Conservation (phyloP, 2,797 vertebrate species). For the Vireo griseus region DNA sequence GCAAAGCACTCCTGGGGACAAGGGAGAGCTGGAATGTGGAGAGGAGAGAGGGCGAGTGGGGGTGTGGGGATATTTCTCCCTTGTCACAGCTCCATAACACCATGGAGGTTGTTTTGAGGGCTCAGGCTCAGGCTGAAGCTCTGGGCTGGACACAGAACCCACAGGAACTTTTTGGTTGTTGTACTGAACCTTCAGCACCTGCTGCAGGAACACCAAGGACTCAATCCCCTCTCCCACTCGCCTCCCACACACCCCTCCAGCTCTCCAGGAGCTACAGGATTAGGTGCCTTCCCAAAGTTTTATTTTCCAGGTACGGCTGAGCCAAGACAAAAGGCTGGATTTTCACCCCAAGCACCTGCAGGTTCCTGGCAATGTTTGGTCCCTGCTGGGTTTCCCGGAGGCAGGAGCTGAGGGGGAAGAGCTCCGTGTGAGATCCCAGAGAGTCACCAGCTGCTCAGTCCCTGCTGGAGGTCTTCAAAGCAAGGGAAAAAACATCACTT, state of each 20-base stretch:
- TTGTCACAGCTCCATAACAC: neutral
- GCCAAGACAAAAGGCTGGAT: neutral
- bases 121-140: neutral
- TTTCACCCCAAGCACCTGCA: neutral
- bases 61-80: neutral
- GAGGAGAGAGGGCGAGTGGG: fast-evolving
- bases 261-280: neutral
- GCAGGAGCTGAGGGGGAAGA: neutral
- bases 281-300: neutral
- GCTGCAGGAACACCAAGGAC: neutral
- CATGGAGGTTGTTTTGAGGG: neutral
- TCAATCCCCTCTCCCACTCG: fast-evolving
- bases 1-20: fast-evolving
- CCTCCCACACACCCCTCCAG: neutral
- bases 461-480: neutral
- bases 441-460: neutral
- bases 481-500: neutral
- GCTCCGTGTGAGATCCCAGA: neutral
- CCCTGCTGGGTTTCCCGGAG: neutral
- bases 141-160: neutral
- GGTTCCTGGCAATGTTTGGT: neutral
- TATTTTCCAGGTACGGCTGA: neutral
- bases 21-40: neutral
- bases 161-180: neutral
- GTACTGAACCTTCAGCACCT: neutral